Base-by-base conservation (phyloP, 1,140 invertebrate genomes). In the Cotesia chilonis region DNA sequence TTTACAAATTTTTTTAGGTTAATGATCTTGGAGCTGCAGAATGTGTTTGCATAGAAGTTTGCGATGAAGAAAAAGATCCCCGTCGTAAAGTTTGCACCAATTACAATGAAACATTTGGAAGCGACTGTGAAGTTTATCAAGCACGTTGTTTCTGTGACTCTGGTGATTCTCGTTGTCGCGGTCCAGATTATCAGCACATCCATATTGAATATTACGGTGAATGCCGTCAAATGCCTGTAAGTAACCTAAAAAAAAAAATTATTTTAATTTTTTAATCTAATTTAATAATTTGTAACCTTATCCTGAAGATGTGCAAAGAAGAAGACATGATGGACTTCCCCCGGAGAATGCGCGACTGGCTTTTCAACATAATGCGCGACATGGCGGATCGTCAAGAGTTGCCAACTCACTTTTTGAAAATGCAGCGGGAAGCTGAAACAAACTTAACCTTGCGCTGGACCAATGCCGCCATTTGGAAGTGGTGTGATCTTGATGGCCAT, bases 291-390 rank as follows among this genome's bases (percentile, higher is more conserved):
- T 20, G 1, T 59, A 20, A 59, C 9, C 54, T 66, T n/a, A 37
- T 51, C 41, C 68, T 77, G 4, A 79, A 93, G 91, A 89, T 90
- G 76, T 98, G 96, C 85, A 90, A 89, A 36, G 89, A 92, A 47
- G 93, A 92, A 71, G 95, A 98, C 83, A 93, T 97, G 91, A 87
- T 90, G 4, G 95, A 97, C 87, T 97, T 97, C 85, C 95, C 95
- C 20, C 90, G 96, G 28, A 90, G 96, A 77, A 98, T 98, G 96
- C 91, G 95, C 55, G 96, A 98, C 80, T 98, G 96, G 96, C 90
- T 98, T 5, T 98, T 97, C 89, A 96, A 97, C 89, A 94, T 98
- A 66, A 96, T 97, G 95, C 91, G 95, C 72, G 96, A 98, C 87
- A 88, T 98, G 83, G 96, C 96, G 65, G 95, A 97, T 82, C 90